phyloP scores from a whole-genome alignment of 2,113 vertebrate genomes.

The Otus sunia region DNA sequence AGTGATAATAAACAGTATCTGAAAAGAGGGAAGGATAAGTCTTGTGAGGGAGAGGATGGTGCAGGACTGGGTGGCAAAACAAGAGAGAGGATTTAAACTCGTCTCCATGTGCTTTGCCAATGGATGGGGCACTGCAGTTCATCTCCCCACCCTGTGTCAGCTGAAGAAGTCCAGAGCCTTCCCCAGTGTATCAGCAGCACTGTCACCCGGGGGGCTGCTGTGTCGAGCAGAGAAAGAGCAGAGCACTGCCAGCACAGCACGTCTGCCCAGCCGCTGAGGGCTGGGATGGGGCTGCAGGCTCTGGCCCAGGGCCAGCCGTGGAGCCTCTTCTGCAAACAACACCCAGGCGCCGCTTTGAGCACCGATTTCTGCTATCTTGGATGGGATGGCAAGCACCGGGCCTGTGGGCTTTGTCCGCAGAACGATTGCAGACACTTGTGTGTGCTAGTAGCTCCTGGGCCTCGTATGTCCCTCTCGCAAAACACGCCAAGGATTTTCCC shows the following conservation, averaged over 20 bases:
- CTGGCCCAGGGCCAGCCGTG: not conserved
- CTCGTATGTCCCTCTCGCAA: fast-evolving
- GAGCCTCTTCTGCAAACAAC: not conserved
- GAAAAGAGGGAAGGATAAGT: not conserved
- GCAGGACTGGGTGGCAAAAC: not conserved
- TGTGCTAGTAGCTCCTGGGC: not conserved
- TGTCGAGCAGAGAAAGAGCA: not conserved
- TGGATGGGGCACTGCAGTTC: not conserved
- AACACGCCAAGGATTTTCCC: not conserved
- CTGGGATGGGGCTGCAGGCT: not conserved
- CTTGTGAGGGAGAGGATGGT: not conserved
- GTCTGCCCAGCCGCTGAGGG: fast-evolving
- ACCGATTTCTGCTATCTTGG: fast-evolving
- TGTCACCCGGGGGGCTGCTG: not conserved
- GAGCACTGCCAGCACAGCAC: not conserved
- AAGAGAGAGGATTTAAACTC: not conserved
- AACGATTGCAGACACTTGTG: not conserved
- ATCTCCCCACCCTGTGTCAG: fast-evolving
- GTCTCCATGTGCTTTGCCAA: fast-evolving
- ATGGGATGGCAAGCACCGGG: not conserved
- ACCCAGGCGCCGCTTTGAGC: fast-evolving
- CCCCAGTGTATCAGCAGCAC: fast-evolving
- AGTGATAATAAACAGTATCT: not conserved
- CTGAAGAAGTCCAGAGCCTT: not conserved
- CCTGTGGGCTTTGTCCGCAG: not conserved